phyloP scores from a whole-genome alignment of 1,140 invertebrate genomes.

The Aricia agestis region DNA sequence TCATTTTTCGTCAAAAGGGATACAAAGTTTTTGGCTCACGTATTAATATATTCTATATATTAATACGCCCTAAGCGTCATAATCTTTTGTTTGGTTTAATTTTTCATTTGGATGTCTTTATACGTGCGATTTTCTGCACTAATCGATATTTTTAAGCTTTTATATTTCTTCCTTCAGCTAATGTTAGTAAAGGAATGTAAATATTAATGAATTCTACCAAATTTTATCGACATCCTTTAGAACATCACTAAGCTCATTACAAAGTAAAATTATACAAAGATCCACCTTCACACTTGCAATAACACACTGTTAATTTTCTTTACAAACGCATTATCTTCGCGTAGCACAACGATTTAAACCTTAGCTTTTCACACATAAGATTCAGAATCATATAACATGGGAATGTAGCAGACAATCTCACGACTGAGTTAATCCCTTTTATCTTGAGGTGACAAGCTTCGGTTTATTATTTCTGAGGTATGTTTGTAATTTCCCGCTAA shows the following conservation, averaged over 20 bases:
- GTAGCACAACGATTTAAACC: conserved; percentile 23
- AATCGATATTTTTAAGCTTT: too few species aligned
- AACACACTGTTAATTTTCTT: conserved; percentile 64
- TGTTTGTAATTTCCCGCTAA: conserved; percentile 53
- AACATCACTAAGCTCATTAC: conserved; percentile 42
- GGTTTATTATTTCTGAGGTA: conserved; percentile 71
- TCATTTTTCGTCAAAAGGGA: too few species aligned
- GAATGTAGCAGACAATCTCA: conserved; percentile 53
- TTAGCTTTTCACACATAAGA: conserved; percentile 24
- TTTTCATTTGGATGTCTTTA: too few species aligned
- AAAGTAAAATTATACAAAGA: conserved; percentile 71
- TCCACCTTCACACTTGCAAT: conserved; percentile 65
- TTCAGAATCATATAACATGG: conserved; percentile 19
- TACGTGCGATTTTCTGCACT: too few species aligned
- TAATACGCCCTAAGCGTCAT: too few species aligned
- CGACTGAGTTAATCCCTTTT: conserved; percentile 67
- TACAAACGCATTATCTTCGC: conserved; percentile 39
- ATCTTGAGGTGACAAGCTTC: conserved; percentile 68
- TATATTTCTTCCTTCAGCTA: too few species aligned
- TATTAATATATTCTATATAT: too few species aligned
- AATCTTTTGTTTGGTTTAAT: too few species aligned
- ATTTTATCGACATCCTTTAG: background rate
- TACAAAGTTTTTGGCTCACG: too few species aligned
- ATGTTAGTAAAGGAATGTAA: background rate
- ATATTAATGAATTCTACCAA: background rate